These are phyloP conservation scores for Gymnorhina tibicen DNA, from an alignment of 2,113 vertebrate species.

Conservation along the genomic window DNA sequence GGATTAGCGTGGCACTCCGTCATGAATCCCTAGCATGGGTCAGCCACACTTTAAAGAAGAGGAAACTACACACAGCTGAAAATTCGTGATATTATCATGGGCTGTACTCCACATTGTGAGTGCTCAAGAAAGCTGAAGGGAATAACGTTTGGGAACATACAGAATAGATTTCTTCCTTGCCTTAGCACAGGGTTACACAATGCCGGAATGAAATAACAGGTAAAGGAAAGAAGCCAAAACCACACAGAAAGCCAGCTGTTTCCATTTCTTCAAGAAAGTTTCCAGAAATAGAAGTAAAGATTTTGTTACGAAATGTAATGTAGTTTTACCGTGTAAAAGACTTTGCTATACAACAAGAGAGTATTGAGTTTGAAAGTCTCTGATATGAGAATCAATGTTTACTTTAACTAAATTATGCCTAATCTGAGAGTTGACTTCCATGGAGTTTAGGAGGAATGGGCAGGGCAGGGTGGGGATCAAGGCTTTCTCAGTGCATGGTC, in stretches of 20 bases:
- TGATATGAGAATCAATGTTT: background rate
- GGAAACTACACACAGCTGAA: background rate
- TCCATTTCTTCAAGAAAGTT: background rate
- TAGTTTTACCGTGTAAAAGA: background rate
- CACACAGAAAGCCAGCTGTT: background rate
- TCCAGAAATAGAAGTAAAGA: background rate
- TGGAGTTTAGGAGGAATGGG: background rate
- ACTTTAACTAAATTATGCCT: background rate
- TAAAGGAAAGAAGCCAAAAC: background rate
- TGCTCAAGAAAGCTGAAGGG: background rate
- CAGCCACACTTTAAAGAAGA: background rate
- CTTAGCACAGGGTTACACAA: background rate
- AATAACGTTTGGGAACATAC: background rate
- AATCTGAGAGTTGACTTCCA: background rate
- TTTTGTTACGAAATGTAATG: background rate
- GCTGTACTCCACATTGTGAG: background rate
- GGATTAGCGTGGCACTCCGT: background rate
- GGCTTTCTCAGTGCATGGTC: background rate
- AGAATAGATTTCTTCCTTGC: background rate
- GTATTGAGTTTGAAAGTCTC: background rate
- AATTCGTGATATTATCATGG: accelerated
- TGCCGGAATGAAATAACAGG: background rate
- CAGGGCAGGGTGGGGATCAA: accelerated
- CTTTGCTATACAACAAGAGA: background rate
- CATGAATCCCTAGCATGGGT: background rate